Percentiles rank a stretch among this genome's conserved stretches.
phyloP scores from a whole-genome alignment of 2,113 vertebrate species.

The Pica pica region DNA sequence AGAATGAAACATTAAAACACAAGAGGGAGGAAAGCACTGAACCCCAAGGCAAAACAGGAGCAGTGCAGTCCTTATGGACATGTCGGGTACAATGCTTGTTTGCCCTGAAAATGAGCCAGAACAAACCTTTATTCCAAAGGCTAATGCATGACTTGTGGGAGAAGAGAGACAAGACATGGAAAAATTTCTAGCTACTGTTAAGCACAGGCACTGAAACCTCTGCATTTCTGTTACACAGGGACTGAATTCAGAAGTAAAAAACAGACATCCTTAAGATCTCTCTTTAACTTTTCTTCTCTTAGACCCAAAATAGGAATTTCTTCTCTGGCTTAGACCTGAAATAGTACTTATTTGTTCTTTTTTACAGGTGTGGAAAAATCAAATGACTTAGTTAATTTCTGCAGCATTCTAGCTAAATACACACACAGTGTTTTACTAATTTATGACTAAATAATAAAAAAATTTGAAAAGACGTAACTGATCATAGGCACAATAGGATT shows the following conservation, averaged over 20 bases:
- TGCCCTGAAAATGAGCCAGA: background rate
- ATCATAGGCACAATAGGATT: background rate
- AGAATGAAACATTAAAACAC: constrained; percentile 12
- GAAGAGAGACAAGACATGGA: background rate
- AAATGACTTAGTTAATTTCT: background rate
- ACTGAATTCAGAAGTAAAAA: background rate
- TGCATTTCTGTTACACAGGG: background rate
- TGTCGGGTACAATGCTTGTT: background rate
- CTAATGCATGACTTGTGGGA: background rate
- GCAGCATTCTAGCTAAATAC: background rate
- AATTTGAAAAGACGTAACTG: background rate
- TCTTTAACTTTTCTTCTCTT: background rate
- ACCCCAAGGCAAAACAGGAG: constrained; percentile 32
- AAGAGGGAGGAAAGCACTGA: background rate
- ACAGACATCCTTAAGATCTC: background rate
- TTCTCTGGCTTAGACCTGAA: background rate
- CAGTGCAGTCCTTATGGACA: background rate
- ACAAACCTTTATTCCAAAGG: background rate
- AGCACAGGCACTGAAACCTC: background rate
- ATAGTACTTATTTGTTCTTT: background rate
- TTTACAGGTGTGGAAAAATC: background rate
- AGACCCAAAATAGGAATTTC: background rate
- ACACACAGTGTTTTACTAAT: background rate
- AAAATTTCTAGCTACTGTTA: background rate
- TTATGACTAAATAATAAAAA: background rate